Percentiles rank a stretch among this genome's conserved stretches.
Evolutionary conservation across 2,113 vertebrate genomes (phyloP).

Genomic region (Pampusana beccarii): DNA sequence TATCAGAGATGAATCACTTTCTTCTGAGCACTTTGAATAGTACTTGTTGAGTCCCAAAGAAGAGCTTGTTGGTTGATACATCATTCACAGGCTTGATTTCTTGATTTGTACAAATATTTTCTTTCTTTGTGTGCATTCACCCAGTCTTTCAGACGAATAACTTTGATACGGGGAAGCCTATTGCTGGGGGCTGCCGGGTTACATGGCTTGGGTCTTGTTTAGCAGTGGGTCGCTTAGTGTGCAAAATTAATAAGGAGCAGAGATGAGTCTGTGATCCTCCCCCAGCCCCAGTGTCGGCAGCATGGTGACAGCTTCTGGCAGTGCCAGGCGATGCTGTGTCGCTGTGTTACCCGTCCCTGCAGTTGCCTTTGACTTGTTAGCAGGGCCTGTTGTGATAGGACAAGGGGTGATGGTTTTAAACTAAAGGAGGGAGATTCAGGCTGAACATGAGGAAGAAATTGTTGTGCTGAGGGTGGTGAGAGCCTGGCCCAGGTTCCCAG

Average conservation of each 20-base stretch:
- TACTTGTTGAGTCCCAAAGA: not conserved
- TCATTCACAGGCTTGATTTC: not conserved
- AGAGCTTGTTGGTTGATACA: not conserved
- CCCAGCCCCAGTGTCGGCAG: rapidly evolving
- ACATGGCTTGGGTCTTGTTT: rapidly evolving
- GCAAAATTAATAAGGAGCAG: rapidly evolving
- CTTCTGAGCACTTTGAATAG: not conserved
- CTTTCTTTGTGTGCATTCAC: not conserved
- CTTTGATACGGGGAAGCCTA: rapidly evolving
- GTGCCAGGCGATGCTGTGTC: not conserved
- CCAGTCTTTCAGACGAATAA: not conserved
- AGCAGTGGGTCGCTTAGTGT: rapidly evolving
- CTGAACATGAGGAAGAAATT: too few relatives aligned
- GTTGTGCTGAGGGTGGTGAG: too few relatives aligned
- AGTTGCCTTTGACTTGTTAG: too few relatives aligned
- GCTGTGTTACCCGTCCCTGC: too few relatives aligned
- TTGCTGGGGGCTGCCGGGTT: not conserved
- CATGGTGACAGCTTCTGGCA: rapidly evolving
- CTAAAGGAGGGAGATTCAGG: too few relatives aligned
- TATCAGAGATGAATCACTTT: not conserved
- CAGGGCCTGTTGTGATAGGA: too few relatives aligned
- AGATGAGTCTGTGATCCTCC: too few relatives aligned
- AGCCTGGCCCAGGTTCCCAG: too few relatives aligned
- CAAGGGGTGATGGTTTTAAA: too few relatives aligned
- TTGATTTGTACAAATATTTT: not conserved